Evolutionary conservation across 2,797 vertebrate species (phyloP).

Genomic region (Characodon lateralis): DNA sequence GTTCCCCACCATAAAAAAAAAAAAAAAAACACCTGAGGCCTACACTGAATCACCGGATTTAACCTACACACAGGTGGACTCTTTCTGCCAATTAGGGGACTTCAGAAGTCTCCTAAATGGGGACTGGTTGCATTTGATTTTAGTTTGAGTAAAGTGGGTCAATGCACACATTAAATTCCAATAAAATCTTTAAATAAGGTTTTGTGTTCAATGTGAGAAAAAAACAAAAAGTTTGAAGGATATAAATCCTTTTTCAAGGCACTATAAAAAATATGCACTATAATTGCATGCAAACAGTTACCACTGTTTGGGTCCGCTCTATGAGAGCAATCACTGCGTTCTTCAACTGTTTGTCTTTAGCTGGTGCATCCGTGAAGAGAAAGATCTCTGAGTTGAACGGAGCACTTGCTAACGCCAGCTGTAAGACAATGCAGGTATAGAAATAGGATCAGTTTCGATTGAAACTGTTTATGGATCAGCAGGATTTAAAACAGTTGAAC

Average conservation of each 20-base stretch:
- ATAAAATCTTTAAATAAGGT: not conserved
- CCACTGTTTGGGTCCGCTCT: slow-evolving; percentile 65
- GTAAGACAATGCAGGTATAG: not conserved
- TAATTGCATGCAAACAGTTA: not conserved
- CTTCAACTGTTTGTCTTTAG: slow-evolving; percentile 64
- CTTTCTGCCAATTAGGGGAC: not conserved
- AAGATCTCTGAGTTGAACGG: slow-evolving; percentile 73
- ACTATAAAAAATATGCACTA: not conserved
- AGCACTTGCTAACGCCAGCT: slow-evolving; percentile 65
- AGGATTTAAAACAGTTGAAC: not conserved
- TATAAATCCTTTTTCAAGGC: not conserved
- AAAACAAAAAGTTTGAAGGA: not conserved
- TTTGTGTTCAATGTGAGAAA: not conserved
- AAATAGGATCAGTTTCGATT: not conserved
- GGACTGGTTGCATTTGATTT: not conserved
- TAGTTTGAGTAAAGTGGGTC: not conserved
- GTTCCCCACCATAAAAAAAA: too few species aligned
- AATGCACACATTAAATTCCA: not conserved
- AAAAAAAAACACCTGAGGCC: not conserved
- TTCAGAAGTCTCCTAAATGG: not conserved
- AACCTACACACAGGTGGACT: not conserved
- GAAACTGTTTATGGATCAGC: not conserved
- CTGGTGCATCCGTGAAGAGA: slow-evolving; percentile 72
- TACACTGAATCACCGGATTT: not conserved
- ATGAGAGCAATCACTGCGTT: slow-evolving; percentile 67